phyloP scores from a whole-genome alignment of 2,888 invertebrate species.

The Pseudococcus jackbeardsleyi region DNA sequence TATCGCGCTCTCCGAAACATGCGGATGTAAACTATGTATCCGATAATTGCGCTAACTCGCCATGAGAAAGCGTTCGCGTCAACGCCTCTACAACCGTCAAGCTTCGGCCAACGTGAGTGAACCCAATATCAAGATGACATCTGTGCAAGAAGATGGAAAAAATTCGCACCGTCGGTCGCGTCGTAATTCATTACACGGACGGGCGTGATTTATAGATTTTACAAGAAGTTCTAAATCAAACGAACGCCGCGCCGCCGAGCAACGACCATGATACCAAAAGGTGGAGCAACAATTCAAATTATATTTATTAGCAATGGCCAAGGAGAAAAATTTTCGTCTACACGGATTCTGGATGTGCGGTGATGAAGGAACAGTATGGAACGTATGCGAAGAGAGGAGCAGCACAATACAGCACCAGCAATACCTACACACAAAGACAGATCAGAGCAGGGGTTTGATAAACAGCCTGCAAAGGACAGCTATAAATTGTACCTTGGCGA shows the following conservation, averaged over 20 bases:
- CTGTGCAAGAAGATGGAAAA: not conserved
- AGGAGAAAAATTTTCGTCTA: not conserved
- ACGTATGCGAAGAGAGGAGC: no score
- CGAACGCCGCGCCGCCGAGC: not conserved
- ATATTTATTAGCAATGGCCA: not conserved
- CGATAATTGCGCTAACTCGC: not conserved
- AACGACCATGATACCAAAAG: not conserved
- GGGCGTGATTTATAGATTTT: not conserved
- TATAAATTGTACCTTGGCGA: conserved; percentile 11
- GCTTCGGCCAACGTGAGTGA: not conserved
- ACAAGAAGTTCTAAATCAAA: conserved; percentile 16
- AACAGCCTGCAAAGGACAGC: conserved; percentile 35
- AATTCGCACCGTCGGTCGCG: not conserved
- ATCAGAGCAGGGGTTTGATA: conserved; percentile 4
- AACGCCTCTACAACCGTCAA: not conserved
- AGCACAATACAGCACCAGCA: no score
- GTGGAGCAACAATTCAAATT: conserved; percentile 47
- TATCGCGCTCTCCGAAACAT: no score
- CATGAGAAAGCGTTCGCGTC: not conserved
- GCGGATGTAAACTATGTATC: no score
- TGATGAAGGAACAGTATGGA: not conserved
- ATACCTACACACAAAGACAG: not conserved
- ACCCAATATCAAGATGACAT: not conserved
- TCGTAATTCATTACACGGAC: not conserved
- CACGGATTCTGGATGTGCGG: not conserved